Conservation (phyloP, 2,888 invertebrate species). For the Lochmaea crataegi region DNA sequence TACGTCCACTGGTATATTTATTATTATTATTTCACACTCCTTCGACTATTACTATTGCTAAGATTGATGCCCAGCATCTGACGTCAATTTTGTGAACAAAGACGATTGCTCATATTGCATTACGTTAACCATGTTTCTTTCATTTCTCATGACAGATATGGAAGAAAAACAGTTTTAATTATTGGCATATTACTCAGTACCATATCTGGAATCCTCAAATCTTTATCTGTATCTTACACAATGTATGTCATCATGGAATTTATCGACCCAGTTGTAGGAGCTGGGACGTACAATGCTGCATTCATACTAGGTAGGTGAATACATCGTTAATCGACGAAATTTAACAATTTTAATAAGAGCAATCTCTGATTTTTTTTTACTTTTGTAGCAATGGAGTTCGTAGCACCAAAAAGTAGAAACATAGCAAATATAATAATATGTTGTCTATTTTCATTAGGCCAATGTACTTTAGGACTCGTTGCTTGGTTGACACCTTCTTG, state of each 20-base stretch:
- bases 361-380: neutral
- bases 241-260: conserved; percentile 77
- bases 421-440: conserved; percentile 75
- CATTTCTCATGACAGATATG: conserved; percentile 64
- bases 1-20: no score
- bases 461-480: conserved; percentile 71
- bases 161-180: conserved; percentile 70
- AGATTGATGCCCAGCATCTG: no score
- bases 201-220: conserved; percentile 74
- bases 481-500: conserved; percentile 75
- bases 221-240: conserved; percentile 75
- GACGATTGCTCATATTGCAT: no score
- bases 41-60: no score
- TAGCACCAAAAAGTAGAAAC: conserved; percentile 76
- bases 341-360: no score
- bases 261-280: conserved; percentile 74
- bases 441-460: conserved; percentile 75
- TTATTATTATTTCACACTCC: no score
- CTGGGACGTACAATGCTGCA: conserved; percentile 76
- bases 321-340: no score
- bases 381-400: conserved; percentile 75
- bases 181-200: conserved; percentile 70
- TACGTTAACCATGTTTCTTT: no score
- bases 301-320: conserved; percentile 72
- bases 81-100: no score